phyloP scores from a whole-genome alignment of 2,113 vertebrate species.

The Gracilinanus agilis region DNA sequence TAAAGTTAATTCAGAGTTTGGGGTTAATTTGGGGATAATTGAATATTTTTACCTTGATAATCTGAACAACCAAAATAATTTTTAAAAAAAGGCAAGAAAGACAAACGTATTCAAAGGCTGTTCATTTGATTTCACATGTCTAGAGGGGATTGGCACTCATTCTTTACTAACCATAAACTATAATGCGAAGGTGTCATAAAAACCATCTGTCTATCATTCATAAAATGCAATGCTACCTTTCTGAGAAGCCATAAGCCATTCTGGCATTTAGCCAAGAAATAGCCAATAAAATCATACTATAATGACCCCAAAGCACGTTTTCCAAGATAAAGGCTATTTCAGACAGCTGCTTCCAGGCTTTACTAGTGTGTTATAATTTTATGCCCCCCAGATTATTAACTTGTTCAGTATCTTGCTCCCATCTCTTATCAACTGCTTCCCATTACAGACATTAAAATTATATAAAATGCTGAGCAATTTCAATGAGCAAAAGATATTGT shows the following conservation, averaged over 20 bases:
- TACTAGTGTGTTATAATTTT: neutral
- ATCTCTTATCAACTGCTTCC: too few relatives aligned
- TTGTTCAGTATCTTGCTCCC: neutral
- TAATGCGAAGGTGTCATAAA: constrained; percentile 34
- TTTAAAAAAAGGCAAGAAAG: neutral
- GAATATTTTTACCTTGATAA: neutral
- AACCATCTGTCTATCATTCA: constrained; percentile 45
- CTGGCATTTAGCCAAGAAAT: constrained; percentile 48
- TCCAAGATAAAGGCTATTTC: constrained; percentile 18
- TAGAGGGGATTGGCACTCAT: neutral
- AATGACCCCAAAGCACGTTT: constrained; percentile 24
- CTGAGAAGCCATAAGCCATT: constrained; percentile 24
- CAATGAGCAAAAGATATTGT: neutral
- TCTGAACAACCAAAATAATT: neutral
- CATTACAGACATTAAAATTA: neutral
- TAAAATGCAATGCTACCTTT: neutral
- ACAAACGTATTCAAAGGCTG: neutral
- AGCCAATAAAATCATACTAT: constrained; percentile 45
- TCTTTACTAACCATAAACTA: neutral
- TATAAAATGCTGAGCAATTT: neutral
- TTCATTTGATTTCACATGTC: neutral
- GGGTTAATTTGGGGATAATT: neutral
- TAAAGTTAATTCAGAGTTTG: neutral
- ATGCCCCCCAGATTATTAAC: neutral
- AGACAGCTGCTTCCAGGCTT: constrained; percentile 44